Conservation (phyloP, 2,113 vertebrate genomes). For the Clinocottus analis region DNA sequence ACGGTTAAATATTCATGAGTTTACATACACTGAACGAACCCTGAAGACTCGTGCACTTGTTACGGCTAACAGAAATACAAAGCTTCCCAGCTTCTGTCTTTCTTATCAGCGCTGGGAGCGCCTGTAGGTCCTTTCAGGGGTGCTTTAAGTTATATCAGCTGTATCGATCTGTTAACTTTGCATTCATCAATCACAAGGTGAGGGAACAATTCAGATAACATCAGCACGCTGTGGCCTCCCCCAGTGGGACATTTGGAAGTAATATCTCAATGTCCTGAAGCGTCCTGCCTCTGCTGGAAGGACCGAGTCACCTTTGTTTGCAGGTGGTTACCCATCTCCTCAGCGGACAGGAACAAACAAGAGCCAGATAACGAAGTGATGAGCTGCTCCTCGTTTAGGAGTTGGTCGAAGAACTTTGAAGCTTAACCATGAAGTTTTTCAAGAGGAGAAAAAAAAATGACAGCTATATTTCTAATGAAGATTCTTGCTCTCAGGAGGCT, state of each 20-base stretch:
- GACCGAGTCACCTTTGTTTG: constrained; percentile 17
- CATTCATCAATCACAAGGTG: constrained; percentile 53
- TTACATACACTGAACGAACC: background rate
- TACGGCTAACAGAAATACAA: constrained; percentile 5
- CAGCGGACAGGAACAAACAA: background rate
- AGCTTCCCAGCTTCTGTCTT: background rate
- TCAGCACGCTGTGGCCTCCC: constrained; percentile 11
- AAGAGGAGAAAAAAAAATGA: constrained; percentile 11
- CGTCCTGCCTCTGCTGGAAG: background rate
- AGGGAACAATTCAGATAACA: constrained; percentile 34
- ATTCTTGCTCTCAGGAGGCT: constrained; percentile 34
- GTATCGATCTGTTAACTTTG: constrained; percentile 48
- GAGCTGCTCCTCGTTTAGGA: background rate
- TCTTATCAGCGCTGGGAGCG: constrained; percentile 7
- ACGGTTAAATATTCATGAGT: constrained; percentile 31
- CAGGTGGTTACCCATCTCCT: background rate
- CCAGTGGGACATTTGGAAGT: constrained; percentile 20
- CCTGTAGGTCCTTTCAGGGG: constrained; percentile 15
- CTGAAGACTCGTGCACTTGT: background rate
- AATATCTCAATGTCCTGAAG: constrained; percentile 11
- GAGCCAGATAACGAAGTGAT: background rate
- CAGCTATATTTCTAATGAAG: constrained; percentile 28
- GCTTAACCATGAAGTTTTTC: background rate
- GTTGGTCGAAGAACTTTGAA: background rate
- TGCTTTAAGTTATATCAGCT: constrained; percentile 32